Evolutionary conservation across 2,113 vertebrate species (phyloP).

Genomic region (Gadus chalcogrammus): DNA sequence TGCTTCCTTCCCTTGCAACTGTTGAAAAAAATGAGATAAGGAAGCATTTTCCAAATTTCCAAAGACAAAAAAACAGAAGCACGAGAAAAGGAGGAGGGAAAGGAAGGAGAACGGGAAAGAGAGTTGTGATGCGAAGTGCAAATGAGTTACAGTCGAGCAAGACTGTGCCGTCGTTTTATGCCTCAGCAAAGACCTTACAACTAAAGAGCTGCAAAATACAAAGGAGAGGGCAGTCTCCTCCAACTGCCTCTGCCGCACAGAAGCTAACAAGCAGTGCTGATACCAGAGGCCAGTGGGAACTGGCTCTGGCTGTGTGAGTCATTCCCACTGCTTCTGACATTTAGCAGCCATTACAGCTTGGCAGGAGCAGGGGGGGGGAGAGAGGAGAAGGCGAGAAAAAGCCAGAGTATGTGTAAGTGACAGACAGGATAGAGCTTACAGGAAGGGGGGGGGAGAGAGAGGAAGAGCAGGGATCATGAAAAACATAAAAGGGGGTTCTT

Average conservation of each 20-base stretch:
- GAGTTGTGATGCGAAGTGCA: not conserved
- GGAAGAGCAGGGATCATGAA: conserved; percentile 30
- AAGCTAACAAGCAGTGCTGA: conserved; percentile 15
- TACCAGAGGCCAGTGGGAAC: conserved; percentile 8
- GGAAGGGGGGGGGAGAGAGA: conserved; percentile 6
- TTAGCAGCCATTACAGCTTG: conserved; percentile 39
- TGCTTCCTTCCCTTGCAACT: too few species aligned
- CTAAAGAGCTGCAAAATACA: too few species aligned
- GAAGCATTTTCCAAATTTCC: too few species aligned
- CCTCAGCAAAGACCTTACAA: not conserved
- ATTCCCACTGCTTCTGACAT: conserved; percentile 38
- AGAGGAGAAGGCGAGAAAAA: not conserved
- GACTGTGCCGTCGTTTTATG: not conserved
- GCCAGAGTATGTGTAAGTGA: conserved; percentile 23
- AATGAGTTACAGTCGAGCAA: not conserved
- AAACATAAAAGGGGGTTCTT: conserved; percentile 20
- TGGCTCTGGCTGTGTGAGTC: conserved; percentile 27
- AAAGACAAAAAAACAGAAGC: not conserved
- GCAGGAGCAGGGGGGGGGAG: not conserved
- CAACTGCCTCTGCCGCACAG: not conserved
- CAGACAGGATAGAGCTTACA: conserved; percentile 15
- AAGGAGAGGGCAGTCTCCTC: not conserved
- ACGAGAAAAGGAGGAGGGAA: not conserved
- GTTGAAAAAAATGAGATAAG: too few species aligned
- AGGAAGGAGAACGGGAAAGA: too few species aligned